Conservation (phyloP, 2,888 invertebrate genomes). For the Hyalella azteca region DNA sequence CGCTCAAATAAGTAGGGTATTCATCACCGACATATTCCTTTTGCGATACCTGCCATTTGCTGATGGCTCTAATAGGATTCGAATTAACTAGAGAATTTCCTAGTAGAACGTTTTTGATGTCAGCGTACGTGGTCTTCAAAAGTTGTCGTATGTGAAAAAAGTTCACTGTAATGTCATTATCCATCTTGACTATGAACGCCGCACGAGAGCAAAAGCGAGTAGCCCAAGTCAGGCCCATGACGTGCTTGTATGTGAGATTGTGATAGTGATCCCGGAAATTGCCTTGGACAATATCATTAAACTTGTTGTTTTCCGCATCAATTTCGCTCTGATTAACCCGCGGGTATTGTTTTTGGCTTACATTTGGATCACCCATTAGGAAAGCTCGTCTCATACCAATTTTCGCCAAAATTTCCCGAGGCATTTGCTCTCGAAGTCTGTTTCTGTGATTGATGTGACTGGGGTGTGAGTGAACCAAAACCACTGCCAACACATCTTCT, state of each 20-base stretch:
- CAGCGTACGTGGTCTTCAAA: constrained; percentile 44
- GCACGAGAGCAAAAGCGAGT: constrained; percentile 69
- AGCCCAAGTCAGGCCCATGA: constrained; percentile 79
- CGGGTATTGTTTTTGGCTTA: constrained; percentile 44
- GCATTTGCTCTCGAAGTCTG: constrained; percentile 72
- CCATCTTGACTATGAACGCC: constrained; percentile 77
- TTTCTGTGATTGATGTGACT: constrained; percentile 74
- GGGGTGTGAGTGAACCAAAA: constrained; percentile 77
- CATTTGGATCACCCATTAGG: constrained; percentile 60
- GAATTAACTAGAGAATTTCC: not conserved
- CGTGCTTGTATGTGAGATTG: constrained; percentile 84
- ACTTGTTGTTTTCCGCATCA: constrained; percentile 62
- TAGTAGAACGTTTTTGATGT: not conserved
- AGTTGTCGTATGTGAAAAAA: constrained; percentile 67
- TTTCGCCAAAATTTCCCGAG: not conserved
- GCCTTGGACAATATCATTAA: constrained; percentile 78
- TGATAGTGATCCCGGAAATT: constrained; percentile 77
- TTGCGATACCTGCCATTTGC: not conserved
- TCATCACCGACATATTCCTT: not conserved
- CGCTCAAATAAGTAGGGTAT: constrained; percentile 69
- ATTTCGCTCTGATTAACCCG: constrained; percentile 61
- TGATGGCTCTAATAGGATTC: not conserved
- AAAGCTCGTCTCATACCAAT: not conserved
- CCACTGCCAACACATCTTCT: constrained; percentile 57
- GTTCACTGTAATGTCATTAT: constrained; percentile 80